phyloP scores from a whole-genome alignment of 1,140 invertebrate genomes.

The Drosophila orena region DNA sequence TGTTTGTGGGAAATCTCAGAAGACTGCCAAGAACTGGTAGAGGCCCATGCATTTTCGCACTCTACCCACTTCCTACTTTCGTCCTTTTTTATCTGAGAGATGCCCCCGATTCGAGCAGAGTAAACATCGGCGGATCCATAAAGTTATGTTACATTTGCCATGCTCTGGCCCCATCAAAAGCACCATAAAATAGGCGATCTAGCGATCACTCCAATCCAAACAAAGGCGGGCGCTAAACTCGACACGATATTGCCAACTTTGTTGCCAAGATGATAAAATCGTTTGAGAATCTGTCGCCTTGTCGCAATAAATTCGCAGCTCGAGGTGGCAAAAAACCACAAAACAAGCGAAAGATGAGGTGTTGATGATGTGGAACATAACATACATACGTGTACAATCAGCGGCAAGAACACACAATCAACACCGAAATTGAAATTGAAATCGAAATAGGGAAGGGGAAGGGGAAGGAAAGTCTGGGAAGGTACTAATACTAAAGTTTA shows the following conservation, averaged over 20 bases:
- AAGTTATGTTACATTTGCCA: constrained; percentile 56
- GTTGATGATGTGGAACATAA: constrained; percentile 4
- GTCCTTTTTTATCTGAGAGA: constrained; percentile 18
- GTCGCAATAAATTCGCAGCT: constrained; percentile 67
- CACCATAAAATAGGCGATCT: constrained; percentile 47
- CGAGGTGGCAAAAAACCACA: constrained; percentile 39
- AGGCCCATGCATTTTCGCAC: neutral
- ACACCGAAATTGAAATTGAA: neutral
- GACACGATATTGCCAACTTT: constrained; percentile 51
- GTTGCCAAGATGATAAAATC: constrained; percentile 80
- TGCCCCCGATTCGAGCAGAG: constrained; percentile 20
- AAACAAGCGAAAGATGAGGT: constrained; percentile 30
- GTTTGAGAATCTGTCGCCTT: constrained; percentile 80
- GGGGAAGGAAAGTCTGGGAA: constrained; percentile 33
- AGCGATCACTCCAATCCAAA: constrained; percentile 57
- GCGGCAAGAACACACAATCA: neutral
- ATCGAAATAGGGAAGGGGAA: too few species aligned
- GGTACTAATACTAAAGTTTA: constrained; percentile 60
- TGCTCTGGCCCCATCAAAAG: constrained; percentile 43
- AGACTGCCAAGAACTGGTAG: too few species aligned
- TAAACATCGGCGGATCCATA: constrained; percentile 35
- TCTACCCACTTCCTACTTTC: constrained; percentile 18
- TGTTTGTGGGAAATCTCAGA: neutral
- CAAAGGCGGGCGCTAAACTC: constrained; percentile 42
- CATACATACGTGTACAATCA: neutral